Evolutionary conservation across 2,113 vertebrate species (phyloP).

Genomic region (Spermophilus dauricus): DNA sequence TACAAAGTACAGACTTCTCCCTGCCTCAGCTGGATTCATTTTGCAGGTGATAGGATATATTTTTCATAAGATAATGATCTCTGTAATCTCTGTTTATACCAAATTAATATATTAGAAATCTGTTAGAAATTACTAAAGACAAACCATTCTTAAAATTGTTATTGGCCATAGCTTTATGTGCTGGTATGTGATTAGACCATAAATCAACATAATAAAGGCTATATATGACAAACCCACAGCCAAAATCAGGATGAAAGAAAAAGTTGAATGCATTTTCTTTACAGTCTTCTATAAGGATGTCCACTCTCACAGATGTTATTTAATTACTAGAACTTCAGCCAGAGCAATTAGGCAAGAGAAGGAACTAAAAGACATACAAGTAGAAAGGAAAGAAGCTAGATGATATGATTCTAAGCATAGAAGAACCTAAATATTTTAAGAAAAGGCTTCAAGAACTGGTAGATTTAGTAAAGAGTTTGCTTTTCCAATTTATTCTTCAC

Average conservation of each 20-base stretch:
- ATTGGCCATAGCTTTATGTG: slow-evolving; percentile 25
- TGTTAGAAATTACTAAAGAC: slow-evolving; percentile 15
- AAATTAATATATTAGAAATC: slow-evolving; percentile 65
- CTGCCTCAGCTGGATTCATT: slow-evolving; percentile 8
- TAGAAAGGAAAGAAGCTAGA: not conserved
- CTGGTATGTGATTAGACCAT: slow-evolving; percentile 25
- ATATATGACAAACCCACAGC: not conserved
- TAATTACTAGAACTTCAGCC: not conserved
- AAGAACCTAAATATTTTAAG: not conserved
- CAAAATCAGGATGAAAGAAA: not conserved
- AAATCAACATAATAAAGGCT: not conserved
- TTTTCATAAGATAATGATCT: slow-evolving; percentile 77
- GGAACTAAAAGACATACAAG: not conserved
- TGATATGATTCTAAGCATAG: not conserved
- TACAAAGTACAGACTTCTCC: not conserved
- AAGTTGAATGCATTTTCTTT: not conserved
- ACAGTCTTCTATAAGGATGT: not conserved
- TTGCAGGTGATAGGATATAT: slow-evolving; percentile 67
- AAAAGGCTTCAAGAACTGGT: not conserved
- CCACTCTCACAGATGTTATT: not conserved
- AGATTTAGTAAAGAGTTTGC: not conserved
- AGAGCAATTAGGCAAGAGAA: not conserved
- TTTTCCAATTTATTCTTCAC: too few species aligned
- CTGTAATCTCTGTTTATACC: slow-evolving; percentile 57
- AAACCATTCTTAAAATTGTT: slow-evolving; percentile 47